Evolutionary conservation across 2,888 invertebrate genomes (phyloP), one percentile per base, ranked within the genome.

Genomic region (Rambutsinella grinnellia): DNA sequence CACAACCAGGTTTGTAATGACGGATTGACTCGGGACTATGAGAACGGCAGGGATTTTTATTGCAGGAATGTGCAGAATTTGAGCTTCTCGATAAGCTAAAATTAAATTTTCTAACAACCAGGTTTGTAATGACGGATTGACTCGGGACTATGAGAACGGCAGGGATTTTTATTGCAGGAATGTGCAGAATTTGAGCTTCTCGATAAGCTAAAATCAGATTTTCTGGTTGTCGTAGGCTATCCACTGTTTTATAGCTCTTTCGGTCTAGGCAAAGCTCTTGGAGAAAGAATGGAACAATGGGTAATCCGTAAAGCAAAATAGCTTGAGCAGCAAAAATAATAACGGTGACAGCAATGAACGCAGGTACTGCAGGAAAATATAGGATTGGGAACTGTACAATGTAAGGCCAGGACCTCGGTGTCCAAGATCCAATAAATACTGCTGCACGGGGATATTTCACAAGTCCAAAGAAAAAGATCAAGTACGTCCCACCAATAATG

Each of bases 121-220:
- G 13, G 3, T 56, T 56, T 10, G n/a, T 47, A 2, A 56, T 13
- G 3, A 46, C 47, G 2, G 19, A 46, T 19, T 66, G 66, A 3
- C 21, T 66, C 6, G 66, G 66, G 19, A 57, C 57, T 19, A 66
- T 8, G 10, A 66, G 19, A 15, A 27, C 24, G 6, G 47, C 66
- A 10, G 46, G 46, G 6, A 56, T 15, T 21, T 24, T 21, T 26
- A 66, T 46, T 13, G 2, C 8, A 46, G 21, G 2, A 0, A 2
- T 19, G 2, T 56, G 44, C 13, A 56, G 8, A 2, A 66, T 10
- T 21, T 66, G 66, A 23, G 47, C 26, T 17, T 28, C 8, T 26
- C 66, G 15, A 27, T 66, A 66, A 13, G 26, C 27, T 2, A 46
- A 1, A 3, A 24, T 56, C 15, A 56, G n/a, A 15, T 27, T 56